phyloP scores from a whole-genome alignment of 2,113 vertebrate species.

The Takifugu bimaculatus region DNA sequence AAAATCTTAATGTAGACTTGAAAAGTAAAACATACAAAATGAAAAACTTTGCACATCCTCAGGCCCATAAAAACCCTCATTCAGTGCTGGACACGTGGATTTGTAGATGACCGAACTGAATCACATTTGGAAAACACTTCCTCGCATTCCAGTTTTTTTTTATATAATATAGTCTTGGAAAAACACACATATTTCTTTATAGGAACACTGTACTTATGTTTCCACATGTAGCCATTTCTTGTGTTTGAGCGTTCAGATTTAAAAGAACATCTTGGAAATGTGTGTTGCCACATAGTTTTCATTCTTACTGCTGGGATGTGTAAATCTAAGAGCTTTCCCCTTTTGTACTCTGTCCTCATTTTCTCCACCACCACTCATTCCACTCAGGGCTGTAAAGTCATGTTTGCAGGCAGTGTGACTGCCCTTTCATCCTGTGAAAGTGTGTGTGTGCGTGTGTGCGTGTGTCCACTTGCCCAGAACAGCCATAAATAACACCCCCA shows the following conservation, averaged over 20 bases:
- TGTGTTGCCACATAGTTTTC: conserved; percentile 49
- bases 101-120: conserved; percentile 57
- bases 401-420: conserved; percentile 69
- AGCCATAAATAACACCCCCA: conserved; percentile 76
- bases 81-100: too few species aligned
- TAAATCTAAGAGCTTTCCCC: conserved; percentile 67
- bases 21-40: background rate
- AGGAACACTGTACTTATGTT: conserved; percentile 30
- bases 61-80: too few species aligned
- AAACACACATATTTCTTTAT: conserved; percentile 43
- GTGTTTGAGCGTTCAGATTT: conserved; percentile 15
- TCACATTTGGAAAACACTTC: conserved; percentile 47
- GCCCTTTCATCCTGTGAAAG: conserved; percentile 75
- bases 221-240: conserved; percentile 23
- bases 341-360: conserved; percentile 68
- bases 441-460: conserved; percentile 31
- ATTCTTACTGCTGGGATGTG: conserved; percentile 59
- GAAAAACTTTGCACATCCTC: too few species aligned
- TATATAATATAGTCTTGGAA: conserved; percentile 38
- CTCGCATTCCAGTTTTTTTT: too few species aligned
- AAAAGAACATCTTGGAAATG: conserved; percentile 19
- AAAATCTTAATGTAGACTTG: too few species aligned
- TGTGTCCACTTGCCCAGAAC: conserved; percentile 63
- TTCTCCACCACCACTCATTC: conserved; percentile 71
- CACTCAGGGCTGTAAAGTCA: conserved; percentile 76